These are phyloP conservation scores for Papilio machaon DNA, from an alignment of 1,140 invertebrate genomes.

Conservation along the genomic window DNA sequence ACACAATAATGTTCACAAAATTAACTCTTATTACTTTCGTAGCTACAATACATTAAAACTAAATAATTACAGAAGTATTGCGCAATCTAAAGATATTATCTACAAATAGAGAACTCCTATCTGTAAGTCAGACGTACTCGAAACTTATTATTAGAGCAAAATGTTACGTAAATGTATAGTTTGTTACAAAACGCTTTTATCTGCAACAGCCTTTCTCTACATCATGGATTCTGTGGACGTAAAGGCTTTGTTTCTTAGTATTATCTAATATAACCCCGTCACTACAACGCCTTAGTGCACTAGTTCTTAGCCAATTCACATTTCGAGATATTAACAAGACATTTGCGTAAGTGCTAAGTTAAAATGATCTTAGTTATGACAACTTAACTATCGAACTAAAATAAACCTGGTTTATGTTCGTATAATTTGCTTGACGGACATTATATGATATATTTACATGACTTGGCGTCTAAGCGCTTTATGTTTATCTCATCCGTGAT, in stretches of 20 bases:
- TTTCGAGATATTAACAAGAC: not conserved
- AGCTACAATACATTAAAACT: not conserved
- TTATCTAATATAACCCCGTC: constrained; percentile 2
- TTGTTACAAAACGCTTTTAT: constrained; percentile 32
- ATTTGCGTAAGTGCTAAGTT: not conserved
- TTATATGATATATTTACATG: not conserved
- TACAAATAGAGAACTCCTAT: not conserved
- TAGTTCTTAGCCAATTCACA: not conserved
- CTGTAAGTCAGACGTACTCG: not conserved
- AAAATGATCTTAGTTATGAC: constrained; percentile 2
- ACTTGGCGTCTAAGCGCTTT: not conserved
- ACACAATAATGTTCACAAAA: not conserved
- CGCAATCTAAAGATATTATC: constrained; percentile 14
- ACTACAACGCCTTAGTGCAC: not conserved
- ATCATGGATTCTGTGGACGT: constrained; percentile 27
- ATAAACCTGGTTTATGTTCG: not conserved
- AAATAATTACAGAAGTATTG: not conserved
- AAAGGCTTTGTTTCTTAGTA: constrained; percentile 1
- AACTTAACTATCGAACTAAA: constrained; percentile 8
- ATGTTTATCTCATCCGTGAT: not conserved
- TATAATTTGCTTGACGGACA: not conserved
- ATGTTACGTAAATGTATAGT: constrained; percentile 19
- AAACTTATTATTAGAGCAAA: constrained; percentile 26
- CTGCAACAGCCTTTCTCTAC: constrained; percentile 22
- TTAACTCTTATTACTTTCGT: not conserved